Percentiles rank a stretch among this genome's conserved stretches.
Evolutionary conservation across 2,113 vertebrate species (phyloP).

Genomic region (Aythya baeri): DNA sequence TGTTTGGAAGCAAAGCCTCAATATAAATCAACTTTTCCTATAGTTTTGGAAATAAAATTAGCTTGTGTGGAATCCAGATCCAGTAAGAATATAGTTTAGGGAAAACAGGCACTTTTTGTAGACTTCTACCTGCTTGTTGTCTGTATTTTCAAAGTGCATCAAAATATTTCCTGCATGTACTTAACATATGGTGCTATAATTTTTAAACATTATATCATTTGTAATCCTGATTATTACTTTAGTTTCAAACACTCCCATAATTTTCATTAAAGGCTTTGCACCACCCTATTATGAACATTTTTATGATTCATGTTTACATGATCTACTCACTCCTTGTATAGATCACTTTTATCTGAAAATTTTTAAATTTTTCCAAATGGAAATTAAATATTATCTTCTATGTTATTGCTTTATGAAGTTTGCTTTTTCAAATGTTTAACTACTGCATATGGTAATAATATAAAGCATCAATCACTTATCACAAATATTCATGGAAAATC

Average conservation of each 20-base stretch:
- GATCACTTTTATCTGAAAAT: conserved; percentile 34
- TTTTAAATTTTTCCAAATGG: conserved; percentile 41
- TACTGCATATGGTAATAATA: conserved; percentile 43
- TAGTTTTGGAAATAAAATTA: not conserved
- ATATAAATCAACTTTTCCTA: not conserved
- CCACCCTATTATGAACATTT: not conserved
- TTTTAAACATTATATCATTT: not conserved
- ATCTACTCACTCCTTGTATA: conserved; percentile 8
- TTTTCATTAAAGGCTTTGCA: not conserved
- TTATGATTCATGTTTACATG: not conserved
- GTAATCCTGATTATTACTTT: not conserved
- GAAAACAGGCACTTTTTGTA: not conserved
- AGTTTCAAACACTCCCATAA: not conserved
- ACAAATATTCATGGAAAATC: conserved; percentile 39
- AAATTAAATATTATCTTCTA: conserved; percentile 59
- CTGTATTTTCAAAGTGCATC: not conserved
- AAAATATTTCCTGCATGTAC: not conserved
- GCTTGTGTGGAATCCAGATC: not conserved
- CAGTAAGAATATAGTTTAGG: not conserved
- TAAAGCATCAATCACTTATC: conserved; percentile 39
- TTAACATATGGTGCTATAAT: not conserved
- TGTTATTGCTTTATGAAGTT: conserved; percentile 43
- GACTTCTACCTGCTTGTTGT: not conserved
- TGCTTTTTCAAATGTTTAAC: conserved; percentile 44
- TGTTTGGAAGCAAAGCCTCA: not conserved